Percentiles rank a stretch among this genome's conserved stretches.
Conservation (phyloP, 2,888 invertebrate genomes). For the Acrobasis consociella region DNA sequence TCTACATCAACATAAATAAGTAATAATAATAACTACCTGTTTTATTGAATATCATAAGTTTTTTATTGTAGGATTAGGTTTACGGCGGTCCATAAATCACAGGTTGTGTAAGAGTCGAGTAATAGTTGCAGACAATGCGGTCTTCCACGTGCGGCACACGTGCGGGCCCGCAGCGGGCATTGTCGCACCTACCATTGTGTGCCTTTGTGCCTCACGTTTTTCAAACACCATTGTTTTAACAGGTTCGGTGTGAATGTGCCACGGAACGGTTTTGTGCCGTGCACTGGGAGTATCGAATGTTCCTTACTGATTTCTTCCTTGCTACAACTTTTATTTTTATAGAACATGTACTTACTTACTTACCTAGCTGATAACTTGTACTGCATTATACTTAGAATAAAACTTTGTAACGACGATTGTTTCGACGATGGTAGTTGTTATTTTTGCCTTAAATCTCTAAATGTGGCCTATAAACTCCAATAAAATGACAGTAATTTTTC, state of each 20-base stretch:
- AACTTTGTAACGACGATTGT: too few species aligned
- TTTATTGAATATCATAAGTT: neutral
- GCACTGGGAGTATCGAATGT: neutral
- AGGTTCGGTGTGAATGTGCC: conserved; percentile 10
- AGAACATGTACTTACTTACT: too few species aligned
- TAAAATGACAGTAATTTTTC: too few species aligned
- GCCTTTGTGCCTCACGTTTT: neutral
- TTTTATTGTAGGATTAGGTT: neutral
- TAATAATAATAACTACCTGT: too few species aligned
- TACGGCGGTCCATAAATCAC: conserved; percentile 14
- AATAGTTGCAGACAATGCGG: conserved; percentile 8
- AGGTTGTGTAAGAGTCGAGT: conserved; percentile 30
- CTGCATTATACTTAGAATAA: too few species aligned
- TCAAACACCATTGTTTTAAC: conserved; percentile 15
- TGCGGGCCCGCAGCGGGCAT: conserved; percentile 39
- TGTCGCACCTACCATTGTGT: conserved; percentile 39
- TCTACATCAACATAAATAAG: too few species aligned
- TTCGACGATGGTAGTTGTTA: too few species aligned
- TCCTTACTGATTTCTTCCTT: neutral
- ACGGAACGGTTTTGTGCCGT: neutral
- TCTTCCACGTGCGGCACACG: conserved; percentile 44
- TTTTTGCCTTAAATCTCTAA: too few species aligned
- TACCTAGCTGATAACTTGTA: too few species aligned
- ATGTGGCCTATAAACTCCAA: too few species aligned
- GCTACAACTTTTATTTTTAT: neutral